phyloP scores from a whole-genome alignment of 2,113 vertebrate species.

The Asarcornis scutulata region DNA sequence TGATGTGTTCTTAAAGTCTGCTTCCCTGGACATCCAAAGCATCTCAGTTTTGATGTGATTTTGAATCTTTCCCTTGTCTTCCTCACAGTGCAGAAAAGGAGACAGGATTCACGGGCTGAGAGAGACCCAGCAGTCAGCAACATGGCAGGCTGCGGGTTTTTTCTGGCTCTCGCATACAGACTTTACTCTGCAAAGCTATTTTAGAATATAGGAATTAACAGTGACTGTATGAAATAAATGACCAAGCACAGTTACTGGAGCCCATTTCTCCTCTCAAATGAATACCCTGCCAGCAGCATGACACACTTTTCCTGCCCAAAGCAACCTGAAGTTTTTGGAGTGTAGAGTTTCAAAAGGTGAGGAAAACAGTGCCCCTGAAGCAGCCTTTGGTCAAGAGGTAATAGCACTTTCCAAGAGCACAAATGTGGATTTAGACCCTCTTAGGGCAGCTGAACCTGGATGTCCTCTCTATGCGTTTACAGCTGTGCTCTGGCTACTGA shows the following conservation, averaged over 20 bases:
- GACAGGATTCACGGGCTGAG: background rate
- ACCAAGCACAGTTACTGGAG: background rate
- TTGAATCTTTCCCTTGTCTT: background rate
- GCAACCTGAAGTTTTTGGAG: background rate
- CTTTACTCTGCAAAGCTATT: background rate
- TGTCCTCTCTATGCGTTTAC: background rate
- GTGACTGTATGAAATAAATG: background rate
- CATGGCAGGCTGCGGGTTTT: background rate
- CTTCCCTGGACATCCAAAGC: background rate
- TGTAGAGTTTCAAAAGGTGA: background rate
- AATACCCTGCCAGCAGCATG: background rate
- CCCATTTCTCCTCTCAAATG: background rate
- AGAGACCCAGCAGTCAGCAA: accelerated
- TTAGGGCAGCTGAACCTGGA: background rate
- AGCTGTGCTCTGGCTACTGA: background rate
- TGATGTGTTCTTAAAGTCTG: background rate
- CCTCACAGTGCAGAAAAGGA: background rate
- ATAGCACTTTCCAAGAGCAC: background rate
- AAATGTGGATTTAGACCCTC: background rate
- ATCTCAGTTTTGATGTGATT: background rate
- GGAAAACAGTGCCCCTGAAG: background rate
- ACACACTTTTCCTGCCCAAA: background rate
- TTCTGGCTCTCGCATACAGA: background rate
- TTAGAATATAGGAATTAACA: background rate
- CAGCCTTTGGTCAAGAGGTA: background rate